Conservation (phyloP, 2,888 invertebrate species). For the Noctua janthina region DNA sequence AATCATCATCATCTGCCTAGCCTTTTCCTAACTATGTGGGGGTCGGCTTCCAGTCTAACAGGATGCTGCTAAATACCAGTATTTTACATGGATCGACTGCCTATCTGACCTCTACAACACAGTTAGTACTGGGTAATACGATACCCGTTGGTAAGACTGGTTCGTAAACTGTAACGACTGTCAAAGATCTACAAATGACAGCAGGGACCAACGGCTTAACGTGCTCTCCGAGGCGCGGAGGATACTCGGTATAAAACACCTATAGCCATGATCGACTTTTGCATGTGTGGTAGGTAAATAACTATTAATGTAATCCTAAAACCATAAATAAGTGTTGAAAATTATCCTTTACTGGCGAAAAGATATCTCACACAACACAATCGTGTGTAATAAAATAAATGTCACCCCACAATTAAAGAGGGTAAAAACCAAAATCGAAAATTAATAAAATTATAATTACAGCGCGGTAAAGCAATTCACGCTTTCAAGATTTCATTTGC, state of each 20-base stretch:
- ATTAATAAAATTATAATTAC: constrained; percentile 79
- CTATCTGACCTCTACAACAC: no score
- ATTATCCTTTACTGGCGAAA: background rate
- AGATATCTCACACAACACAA: constrained; percentile 4
- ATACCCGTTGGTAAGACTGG: background rate
- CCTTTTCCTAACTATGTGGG: background rate
- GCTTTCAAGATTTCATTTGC: constrained; percentile 77
- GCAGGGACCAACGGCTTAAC: background rate
- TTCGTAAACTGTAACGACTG: background rate
- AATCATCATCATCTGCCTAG: background rate
- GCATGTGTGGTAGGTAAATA: background rate
- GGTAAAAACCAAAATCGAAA: constrained; percentile 59
- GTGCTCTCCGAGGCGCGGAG: no score
- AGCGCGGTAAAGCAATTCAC: constrained; percentile 74
- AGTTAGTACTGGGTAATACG: background rate
- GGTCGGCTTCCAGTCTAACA: background rate
- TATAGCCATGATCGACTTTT: background rate
- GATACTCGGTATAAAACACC: background rate
- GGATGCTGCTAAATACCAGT: background rate
- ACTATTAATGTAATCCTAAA: background rate
- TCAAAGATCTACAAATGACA: background rate
- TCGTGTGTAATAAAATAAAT: constrained; percentile 39
- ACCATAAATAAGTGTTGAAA: background rate
- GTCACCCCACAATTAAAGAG: constrained; percentile 32
- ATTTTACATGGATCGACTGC: background rate